Conservation (phyloP, 2,888 invertebrate species). For the Sarcophaga variegata region DNA sequence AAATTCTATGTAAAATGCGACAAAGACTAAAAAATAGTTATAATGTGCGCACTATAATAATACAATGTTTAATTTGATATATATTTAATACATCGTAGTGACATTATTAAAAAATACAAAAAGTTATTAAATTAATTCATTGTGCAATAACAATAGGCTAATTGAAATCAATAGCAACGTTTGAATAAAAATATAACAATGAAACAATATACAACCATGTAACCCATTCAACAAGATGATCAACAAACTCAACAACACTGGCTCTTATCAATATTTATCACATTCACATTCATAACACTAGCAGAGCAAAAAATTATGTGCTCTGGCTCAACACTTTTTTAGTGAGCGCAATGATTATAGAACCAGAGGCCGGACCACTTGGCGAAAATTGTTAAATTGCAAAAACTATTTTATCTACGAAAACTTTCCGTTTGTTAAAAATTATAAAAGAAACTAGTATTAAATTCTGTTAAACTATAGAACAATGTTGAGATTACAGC, state of each 20-base stretch:
- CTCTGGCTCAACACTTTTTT: not conserved
- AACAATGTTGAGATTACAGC: slow-evolving; percentile 56
- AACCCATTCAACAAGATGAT: not conserved
- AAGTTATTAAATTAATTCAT: slow-evolving; percentile 11
- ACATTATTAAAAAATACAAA: not conserved
- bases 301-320: not conserved
- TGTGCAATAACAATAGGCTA: slow-evolving; percentile 38
- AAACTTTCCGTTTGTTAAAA: not conserved
- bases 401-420: not conserved
- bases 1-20: too few relatives aligned
- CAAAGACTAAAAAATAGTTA: too few relatives aligned
- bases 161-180: slow-evolving; percentile 12
- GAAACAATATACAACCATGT: not conserved
- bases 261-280: slow-evolving; percentile 51
- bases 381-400: not conserved
- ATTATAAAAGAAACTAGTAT: slow-evolving; percentile 32
- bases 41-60: too few relatives aligned
- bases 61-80: not conserved
- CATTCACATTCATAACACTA: slow-evolving; percentile 12
- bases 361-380: slow-evolving; percentile 14
- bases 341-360: slow-evolving; percentile 14
- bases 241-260: slow-evolving; percentile 43
- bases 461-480: not conserved
- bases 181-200: slow-evolving; percentile 2
- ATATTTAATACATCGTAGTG: not conserved